phyloP scores from a whole-genome alignment of 1,140 invertebrate genomes.

The Lepidostoma basale region DNA sequence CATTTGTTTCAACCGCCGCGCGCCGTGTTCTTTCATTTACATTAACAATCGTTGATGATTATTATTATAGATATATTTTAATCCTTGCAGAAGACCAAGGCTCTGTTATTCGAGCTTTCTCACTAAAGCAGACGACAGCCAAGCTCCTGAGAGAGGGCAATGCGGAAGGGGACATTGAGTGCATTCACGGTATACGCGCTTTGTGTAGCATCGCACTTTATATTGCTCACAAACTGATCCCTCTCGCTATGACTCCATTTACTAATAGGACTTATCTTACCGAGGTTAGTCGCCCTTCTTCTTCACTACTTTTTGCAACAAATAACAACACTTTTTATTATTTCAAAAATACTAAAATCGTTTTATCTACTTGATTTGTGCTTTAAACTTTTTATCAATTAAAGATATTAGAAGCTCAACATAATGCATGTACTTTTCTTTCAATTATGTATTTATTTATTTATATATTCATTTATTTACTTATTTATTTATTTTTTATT shows the following conservation, averaged over 20 bases:
- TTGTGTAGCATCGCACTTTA: conserved; percentile 65
- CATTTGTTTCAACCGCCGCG: too few relatives aligned
- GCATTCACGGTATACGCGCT: conserved; percentile 68
- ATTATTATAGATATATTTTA: background rate
- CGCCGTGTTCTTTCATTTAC: background rate
- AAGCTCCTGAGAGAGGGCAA: conserved; percentile 63
- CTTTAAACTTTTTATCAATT: too few relatives aligned
- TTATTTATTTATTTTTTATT: too few relatives aligned
- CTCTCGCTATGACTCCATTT: conserved; percentile 64
- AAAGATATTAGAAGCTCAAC: too few relatives aligned
- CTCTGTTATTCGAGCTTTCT: conserved; percentile 49
- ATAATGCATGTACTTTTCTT: too few relatives aligned
- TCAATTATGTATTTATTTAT: too few relatives aligned
- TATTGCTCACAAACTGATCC: conserved; percentile 67
- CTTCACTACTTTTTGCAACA: too few relatives aligned
- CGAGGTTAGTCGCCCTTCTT: conserved; percentile 54
- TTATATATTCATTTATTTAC: too few relatives aligned
- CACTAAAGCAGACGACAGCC: conserved; percentile 55
- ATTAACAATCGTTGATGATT: background rate
- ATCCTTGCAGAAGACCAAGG: conserved; percentile 5
- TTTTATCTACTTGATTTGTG: too few relatives aligned
- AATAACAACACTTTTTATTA: too few relatives aligned
- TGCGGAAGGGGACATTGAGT: conserved; percentile 62
- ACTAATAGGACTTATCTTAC: conserved; percentile 67
- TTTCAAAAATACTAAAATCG: too few relatives aligned